Conservation (phyloP, 2,888 invertebrate genomes). For the Linnaemya vulpina region DNA sequence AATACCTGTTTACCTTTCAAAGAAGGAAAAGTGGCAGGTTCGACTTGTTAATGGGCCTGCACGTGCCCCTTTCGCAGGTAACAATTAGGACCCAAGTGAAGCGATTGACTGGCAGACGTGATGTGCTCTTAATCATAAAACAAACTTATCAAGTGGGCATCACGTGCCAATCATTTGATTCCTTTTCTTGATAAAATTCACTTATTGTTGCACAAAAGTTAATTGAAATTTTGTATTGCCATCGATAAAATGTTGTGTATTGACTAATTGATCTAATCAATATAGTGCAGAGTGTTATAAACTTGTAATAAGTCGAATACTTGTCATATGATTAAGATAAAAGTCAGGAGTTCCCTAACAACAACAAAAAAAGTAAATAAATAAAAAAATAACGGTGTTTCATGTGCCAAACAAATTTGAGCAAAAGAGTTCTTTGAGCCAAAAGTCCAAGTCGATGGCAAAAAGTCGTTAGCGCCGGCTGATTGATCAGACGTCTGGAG, state of each 20-base stretch:
- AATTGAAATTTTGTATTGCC: neutral
- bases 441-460: too few species aligned
- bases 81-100: too few species aligned
- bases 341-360: neutral
- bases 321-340: conserved; percentile 1
- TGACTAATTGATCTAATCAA: neutral
- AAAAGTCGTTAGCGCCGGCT: too few species aligned
- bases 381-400: neutral
- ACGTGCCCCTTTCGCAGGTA: too few species aligned
- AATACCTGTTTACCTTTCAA: too few species aligned
- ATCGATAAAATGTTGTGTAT: neutral
- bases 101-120: too few species aligned
- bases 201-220: neutral
- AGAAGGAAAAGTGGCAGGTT: too few species aligned
- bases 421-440: neutral
- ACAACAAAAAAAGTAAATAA: too few species aligned
- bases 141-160: neutral
- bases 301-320: neutral
- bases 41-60: too few species aligned
- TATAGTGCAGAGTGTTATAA: neutral
- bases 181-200: neutral
- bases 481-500: too few species aligned
- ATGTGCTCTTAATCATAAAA: too few species aligned
- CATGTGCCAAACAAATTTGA: neutral
- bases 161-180: neutral